Base-by-base conservation (phyloP, 2,888 invertebrate genomes). In the Melinopterus prodromus region DNA sequence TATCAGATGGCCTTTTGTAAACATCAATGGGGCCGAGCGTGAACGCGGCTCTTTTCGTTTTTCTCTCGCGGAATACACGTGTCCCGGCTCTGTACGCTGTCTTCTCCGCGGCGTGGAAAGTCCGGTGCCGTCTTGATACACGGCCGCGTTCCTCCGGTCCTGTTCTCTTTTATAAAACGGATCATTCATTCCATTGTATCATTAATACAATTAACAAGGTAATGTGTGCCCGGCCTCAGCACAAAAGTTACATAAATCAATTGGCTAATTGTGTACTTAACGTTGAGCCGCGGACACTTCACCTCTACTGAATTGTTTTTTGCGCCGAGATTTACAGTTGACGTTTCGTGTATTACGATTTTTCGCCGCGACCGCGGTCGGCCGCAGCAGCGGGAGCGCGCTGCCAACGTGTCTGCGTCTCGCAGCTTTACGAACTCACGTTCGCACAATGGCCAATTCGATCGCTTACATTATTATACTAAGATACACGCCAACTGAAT, bases 1-100 rank as follows among this genome's bases (percentile, higher is more conserved):
- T 84, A 82, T 83, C 83, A 82, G 83, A 84, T 83, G 81, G 82
- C 83, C 83, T 84, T 83, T 83, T 83, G 79, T 79, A 81, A 74
- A 80, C 71, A 77, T 81, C 77, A 81, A 82, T 81, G 79, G 79
- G 78, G 80, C 79, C 79, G 81, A 82, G 53, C 79, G 77, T 79
- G 80, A 81, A 81, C 78, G 81, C 80, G 77, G 53, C 81, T 35
- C 71, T 71, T 76, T 71, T 71, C 74, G 77, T 80, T 76, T 77
- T 78, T 78, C 78, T 76, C 78, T 26, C 35, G 77, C 77, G 16
- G 53, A 26, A 71, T 80, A 79, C 81, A 81, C 81, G 81, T 81
- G 81, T 81, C 76, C 77, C 70, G 70, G 80, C 76, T 79, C 74
- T 35, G 74, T 35, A n/a, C 26, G 74, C 36, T 74, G 36, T 26